Evolutionary conservation across 2,797 vertebrate genomes (phyloP).

Genomic region (Cetoscarus ocellatus): DNA sequence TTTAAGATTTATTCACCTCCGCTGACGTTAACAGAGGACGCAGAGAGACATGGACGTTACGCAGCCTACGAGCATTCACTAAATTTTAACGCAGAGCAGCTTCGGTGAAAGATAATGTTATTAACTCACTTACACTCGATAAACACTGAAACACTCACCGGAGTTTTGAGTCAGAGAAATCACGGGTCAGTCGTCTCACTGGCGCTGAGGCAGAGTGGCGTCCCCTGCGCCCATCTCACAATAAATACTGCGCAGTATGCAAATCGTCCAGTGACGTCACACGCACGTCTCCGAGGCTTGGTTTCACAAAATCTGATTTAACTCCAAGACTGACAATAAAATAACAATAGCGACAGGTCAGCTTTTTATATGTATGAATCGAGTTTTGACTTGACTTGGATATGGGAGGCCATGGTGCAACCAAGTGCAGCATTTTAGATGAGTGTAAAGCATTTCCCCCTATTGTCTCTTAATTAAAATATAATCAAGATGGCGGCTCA

Average conservation of each 20-base stretch:
- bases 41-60: neutral
- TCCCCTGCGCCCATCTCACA: fast-evolving
- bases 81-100: neutral
- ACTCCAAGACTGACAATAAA: too few relatives aligned
- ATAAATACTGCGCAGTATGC: conserved; percentile 78
- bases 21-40: too few relatives aligned
- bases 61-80: fast-evolving
- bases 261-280: conserved; percentile 61
- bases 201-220: conserved; percentile 40
- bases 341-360: too few relatives aligned
- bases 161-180: neutral
- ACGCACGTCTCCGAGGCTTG: neutral
- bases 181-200: fast-evolving
- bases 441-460: neutral
- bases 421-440: conserved; percentile 23
- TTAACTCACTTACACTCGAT: fast-evolving
- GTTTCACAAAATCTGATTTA: neutral
- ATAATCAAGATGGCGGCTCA: too few relatives aligned
- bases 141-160: conserved; percentile 50
- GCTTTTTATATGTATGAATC: too few relatives aligned
- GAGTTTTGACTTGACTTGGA: too few relatives aligned
- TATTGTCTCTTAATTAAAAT: too few relatives aligned
- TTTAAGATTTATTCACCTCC: neutral
- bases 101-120: too few relatives aligned
- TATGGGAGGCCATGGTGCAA: too few relatives aligned